phyloP scores from a whole-genome alignment of 1,140 invertebrate genomes.

The Elymnias hypermnestra region DNA sequence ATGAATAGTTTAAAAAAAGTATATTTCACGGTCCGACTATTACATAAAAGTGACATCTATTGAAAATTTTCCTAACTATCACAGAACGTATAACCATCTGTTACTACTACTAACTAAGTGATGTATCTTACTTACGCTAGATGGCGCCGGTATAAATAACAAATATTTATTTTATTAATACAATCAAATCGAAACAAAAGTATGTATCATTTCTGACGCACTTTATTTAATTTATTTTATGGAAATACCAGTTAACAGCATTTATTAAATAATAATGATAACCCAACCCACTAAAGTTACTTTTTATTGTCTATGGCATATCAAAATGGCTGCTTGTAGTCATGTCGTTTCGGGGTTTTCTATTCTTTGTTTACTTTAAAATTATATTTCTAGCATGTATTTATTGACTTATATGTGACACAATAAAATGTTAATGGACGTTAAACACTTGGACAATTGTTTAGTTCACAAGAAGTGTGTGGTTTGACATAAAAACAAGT shows the following conservation, averaged over 20 bases:
- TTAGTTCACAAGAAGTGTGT: slow-evolving; percentile 63
- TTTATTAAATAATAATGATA: not conserved
- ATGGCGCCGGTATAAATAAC: not conserved
- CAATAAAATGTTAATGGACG: slow-evolving; percentile 70
- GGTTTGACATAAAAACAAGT: slow-evolving; percentile 71
- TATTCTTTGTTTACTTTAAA: slow-evolving; percentile 73
- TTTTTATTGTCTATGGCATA: slow-evolving; percentile 49
- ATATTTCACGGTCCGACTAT: too few species aligned
- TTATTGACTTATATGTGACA: slow-evolving; percentile 62
- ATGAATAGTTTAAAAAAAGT: too few species aligned
- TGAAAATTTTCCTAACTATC: not conserved
- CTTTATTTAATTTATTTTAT: too few species aligned
- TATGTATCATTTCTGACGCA: too few species aligned
- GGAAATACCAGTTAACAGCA: too few species aligned
- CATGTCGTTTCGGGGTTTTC: slow-evolving; percentile 61
- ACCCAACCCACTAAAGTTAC: not conserved
- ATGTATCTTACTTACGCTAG: not conserved
- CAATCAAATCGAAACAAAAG: too few species aligned
- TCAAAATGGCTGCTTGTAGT: slow-evolving; percentile 67
- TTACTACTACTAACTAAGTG: not conserved
- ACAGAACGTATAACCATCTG: too few species aligned
- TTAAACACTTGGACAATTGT: slow-evolving; percentile 53
- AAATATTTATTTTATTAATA: too few species aligned
- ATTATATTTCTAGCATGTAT: slow-evolving; percentile 48
- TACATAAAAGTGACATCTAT: not conserved